These are phyloP conservation scores for Anorthoa munda DNA, from an alignment of 2,888 invertebrate genomes.

Conservation along the genomic window DNA sequence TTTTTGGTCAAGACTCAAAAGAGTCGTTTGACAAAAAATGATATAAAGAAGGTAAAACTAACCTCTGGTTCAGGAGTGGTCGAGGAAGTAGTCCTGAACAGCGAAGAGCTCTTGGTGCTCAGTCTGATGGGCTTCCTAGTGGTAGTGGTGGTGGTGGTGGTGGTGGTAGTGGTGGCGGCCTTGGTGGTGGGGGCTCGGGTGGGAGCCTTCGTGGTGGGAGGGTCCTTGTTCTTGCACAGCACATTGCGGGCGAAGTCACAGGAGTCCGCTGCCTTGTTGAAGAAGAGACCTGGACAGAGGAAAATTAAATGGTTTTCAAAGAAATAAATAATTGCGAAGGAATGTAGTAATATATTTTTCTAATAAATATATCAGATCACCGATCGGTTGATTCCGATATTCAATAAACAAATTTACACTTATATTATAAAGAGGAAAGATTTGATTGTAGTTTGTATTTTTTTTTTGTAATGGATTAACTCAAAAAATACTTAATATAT, in stretches of 20 bases:
- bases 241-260: conserved; percentile 98
- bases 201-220: conserved; percentile 76
- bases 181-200: conserved; percentile 82
- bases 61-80: conserved; percentile 85
- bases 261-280: conserved; percentile 97
- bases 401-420: background rate
- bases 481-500: no score
- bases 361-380: no score
- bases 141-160: conserved; percentile 85
- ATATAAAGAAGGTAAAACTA: conserved; percentile 9
- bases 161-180: conserved; percentile 84
- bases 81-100: conserved; percentile 86
- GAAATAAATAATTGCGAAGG: background rate
- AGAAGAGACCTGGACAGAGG: conserved; percentile 93
- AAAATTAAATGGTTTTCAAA: background rate
- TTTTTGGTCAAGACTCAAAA: no score
- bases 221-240: conserved; percentile 93
- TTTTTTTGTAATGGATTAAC: no score
- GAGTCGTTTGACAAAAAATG: no score
- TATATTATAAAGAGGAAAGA: no score
- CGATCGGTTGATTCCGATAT: background rate
- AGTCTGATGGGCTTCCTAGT: conserved; percentile 84
- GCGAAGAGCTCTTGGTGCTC: conserved; percentile 84
- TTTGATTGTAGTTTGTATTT: no score
- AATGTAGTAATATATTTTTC: no score